Conservation (phyloP, 2,113 vertebrate genomes). For the human region GRCh38 chr2:42952501-42953000, state of each 20-base stretch:
- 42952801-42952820: not conserved
- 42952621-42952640: not conserved
- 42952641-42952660: not conserved
- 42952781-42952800: not conserved
- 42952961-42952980: not conserved
- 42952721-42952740: not conserved
- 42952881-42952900: not conserved
- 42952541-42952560: not conserved
- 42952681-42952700: not conserved
- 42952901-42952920: not conserved
- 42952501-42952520: not conserved
- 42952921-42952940: not conserved
- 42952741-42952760: not conserved
- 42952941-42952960: not conserved
- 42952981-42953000: not conserved
- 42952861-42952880: not conserved
- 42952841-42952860: not conserved
- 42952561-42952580: not conserved
- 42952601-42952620: not conserved
- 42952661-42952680: not conserved
- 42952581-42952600: not conserved
- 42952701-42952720: not conserved
- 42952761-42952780: not conserved
- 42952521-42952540: not conserved
- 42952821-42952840: not conserved